Evolutionary conservation across 2,113 vertebrate species (phyloP).

Genomic region (Falco punctatus): DNA sequence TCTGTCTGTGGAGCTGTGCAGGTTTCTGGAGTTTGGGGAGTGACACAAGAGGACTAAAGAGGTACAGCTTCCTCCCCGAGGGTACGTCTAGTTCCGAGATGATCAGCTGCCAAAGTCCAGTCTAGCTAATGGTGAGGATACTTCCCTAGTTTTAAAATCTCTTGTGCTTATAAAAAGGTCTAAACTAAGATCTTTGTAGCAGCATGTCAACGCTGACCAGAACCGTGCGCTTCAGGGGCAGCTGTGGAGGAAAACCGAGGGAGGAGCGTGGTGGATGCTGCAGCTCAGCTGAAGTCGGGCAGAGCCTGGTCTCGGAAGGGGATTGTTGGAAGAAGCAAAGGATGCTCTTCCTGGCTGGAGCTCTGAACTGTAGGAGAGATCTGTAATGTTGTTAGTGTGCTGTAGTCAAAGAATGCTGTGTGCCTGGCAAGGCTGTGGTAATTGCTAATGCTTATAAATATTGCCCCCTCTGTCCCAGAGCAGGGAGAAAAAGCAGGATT

Average conservation of each 20-base stretch:
- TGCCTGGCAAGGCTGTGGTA: not conserved
- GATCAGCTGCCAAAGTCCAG: not conserved
- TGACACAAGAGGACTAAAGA: not conserved
- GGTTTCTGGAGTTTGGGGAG: not conserved
- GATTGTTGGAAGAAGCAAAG: not conserved
- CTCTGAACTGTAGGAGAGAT: not conserved
- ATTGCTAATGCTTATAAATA: not conserved
- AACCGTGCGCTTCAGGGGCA: rapidly evolving
- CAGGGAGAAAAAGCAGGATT: not conserved
- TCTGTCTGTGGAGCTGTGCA: not conserved
- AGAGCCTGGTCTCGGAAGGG: not conserved
- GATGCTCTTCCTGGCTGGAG: not conserved
- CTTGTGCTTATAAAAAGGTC: not conserved
- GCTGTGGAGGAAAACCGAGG: not conserved
- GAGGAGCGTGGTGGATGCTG: not conserved
- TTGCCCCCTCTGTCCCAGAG: not conserved
- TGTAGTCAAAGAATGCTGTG: not conserved
- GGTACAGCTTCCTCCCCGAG: not conserved
- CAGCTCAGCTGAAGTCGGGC: not conserved
- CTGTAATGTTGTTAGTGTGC: not conserved
- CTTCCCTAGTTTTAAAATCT: not conserved
- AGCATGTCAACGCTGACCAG: not conserved
- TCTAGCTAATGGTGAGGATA: not conserved
- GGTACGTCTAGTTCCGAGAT: not conserved
- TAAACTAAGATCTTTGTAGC: not conserved